phyloP scores from a whole-genome alignment of 1,140 invertebrate genomes.

The Diorhabda carinulata region DNA sequence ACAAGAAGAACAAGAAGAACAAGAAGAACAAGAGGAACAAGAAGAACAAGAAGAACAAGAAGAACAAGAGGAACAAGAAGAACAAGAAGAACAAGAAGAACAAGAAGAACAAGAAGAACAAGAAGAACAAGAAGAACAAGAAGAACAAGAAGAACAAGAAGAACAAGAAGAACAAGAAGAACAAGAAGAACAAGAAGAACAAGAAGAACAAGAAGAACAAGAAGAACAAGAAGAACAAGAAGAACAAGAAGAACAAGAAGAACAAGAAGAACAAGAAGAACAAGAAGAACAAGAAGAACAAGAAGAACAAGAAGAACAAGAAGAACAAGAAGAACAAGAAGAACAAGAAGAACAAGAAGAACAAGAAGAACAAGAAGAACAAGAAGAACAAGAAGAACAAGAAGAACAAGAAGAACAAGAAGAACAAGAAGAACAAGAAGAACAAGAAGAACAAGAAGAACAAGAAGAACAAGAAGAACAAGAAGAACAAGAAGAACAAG shows the following conservation, averaged over 20 bases:
- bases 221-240: background rate
- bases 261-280: background rate
- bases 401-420: slow-evolving; percentile 1
- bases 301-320: background rate
- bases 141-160: slow-evolving; percentile 4
- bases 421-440: slow-evolving; percentile 4
- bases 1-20: background rate
- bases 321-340: slow-evolving; percentile 5
- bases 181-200: background rate
- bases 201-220: slow-evolving; percentile 3
- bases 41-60: slow-evolving; percentile 3
- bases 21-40: slow-evolving; percentile 1
- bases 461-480: too few species aligned
- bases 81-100: slow-evolving; percentile 1
- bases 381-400: background rate
- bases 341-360: slow-evolving; percentile 7
- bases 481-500: too few species aligned
- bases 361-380: background rate
- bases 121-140: background rate
- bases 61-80: background rate
- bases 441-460: too few species aligned
- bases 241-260: slow-evolving; percentile 8
- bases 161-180: background rate
- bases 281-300: background rate
- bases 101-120: background rate